Percentiles rank a stretch among this genome's conserved stretches.
phyloP scores from a whole-genome alignment of 1,140 invertebrate genomes.

The Oedothorax gibbosus region DNA sequence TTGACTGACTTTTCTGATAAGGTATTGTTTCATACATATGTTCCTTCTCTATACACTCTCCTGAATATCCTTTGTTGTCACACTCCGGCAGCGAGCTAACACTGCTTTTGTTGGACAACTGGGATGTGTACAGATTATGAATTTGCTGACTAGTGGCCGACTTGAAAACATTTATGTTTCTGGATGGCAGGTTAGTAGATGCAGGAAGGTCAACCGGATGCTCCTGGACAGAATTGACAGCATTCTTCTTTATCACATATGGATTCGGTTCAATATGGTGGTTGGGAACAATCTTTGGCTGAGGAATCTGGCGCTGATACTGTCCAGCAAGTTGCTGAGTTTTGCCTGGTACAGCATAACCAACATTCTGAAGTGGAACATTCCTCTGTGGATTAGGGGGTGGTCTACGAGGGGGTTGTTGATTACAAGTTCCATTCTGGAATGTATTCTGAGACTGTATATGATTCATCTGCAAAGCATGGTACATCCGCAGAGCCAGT shows the following conservation, averaged over 20 bases:
- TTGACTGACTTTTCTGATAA: conserved; percentile 29
- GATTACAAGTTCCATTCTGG: background rate
- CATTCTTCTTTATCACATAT: background rate
- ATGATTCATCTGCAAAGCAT: conserved; percentile 49
- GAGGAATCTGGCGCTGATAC: background rate
- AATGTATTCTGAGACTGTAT: conserved; percentile 35
- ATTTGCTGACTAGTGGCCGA: conserved; percentile 60
- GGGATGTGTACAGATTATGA: conserved; percentile 55
- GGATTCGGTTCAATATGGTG: background rate
- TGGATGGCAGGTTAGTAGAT: conserved; percentile 21
- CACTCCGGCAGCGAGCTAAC: conserved; percentile 11
- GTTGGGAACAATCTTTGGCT: background rate
- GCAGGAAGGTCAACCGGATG: conserved; percentile 50
- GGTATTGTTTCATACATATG: conserved; percentile 56
- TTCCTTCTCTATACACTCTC: conserved; percentile 38
- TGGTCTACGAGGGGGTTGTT: background rate
- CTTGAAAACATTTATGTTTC: conserved; percentile 47
- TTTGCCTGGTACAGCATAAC: background rate
- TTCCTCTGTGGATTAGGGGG: conserved; percentile 2
- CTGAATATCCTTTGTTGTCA: conserved; percentile 14
- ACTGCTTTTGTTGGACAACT: conserved; percentile 39
- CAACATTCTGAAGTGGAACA: conserved; percentile 4
- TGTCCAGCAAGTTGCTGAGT: background rate
- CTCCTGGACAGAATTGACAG: conserved; percentile 19
- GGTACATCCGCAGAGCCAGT: conserved; percentile 46